phyloP scores from a whole-genome alignment of 2,113 vertebrate genomes.

The Kryptolebias marmoratus region DNA sequence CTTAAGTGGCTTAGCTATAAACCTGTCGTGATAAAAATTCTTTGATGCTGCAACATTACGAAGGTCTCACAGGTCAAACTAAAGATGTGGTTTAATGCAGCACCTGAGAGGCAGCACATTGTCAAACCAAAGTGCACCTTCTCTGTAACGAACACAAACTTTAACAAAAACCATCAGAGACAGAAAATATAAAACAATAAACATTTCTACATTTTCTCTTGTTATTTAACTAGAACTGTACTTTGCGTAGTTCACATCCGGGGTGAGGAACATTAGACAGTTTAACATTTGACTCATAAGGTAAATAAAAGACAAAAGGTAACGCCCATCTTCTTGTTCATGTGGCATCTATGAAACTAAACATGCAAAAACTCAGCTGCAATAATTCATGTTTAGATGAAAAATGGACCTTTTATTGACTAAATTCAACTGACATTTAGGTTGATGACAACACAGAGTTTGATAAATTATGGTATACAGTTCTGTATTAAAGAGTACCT shows the following conservation, averaged over 20 bases:
- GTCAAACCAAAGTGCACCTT: not conserved
- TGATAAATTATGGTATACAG: not conserved
- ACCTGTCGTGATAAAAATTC: slow-evolving; percentile 1
- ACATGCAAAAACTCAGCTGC: slow-evolving; percentile 4
- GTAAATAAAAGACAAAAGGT: slow-evolving; percentile 49
- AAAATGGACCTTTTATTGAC: not conserved
- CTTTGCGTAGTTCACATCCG: slow-evolving; percentile 36
- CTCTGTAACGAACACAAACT: not conserved
- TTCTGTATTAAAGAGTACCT: slow-evolving; percentile 81
- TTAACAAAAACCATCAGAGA: not conserved
- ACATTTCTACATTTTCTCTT: not conserved
- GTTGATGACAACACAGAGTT: not conserved
- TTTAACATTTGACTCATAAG: slow-evolving; percentile 38
- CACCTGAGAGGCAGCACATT: not conserved
- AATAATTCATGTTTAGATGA: not conserved
- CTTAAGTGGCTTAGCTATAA: slow-evolving; percentile 47
- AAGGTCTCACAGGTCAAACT: slow-evolving; percentile 4
- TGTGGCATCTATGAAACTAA: slow-evolving; percentile 16
- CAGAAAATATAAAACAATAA: not conserved
- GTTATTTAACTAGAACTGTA: slow-evolving; percentile 11
- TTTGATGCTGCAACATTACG: not conserved
- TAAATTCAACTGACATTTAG: not conserved
- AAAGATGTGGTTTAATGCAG: not conserved
- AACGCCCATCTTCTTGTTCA: slow-evolving; percentile 56
- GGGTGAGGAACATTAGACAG: slow-evolving; percentile 31